phyloP scores from a whole-genome alignment of 2,797 vertebrate species.

The Falco novaeseelandiae region DNA sequence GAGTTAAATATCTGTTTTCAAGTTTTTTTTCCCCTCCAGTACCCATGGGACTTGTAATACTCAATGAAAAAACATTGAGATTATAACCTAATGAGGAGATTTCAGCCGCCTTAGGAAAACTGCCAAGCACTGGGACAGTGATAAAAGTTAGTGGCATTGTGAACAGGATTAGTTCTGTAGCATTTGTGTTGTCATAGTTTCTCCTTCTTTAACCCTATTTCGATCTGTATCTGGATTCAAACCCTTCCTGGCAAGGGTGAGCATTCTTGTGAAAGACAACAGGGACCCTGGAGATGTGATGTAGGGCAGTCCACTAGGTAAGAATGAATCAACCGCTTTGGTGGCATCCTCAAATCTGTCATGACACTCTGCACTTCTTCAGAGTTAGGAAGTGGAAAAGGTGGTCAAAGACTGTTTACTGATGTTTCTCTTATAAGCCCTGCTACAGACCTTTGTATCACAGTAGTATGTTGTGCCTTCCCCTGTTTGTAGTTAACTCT shows the following conservation, averaged over 20 bases:
- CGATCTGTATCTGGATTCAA: background rate
- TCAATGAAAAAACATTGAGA: background rate
- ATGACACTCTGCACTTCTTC: background rate
- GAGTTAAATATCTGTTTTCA: background rate
- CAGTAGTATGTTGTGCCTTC: background rate
- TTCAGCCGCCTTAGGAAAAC: background rate
- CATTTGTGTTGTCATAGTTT: background rate
- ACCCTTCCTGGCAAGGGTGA: background rate
- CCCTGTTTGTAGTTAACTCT: background rate
- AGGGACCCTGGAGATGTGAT: background rate
- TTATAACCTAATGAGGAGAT: background rate
- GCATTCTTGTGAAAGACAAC: background rate
- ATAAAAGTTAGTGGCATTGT: background rate
- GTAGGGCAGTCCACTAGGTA: background rate
- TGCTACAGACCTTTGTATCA: background rate
- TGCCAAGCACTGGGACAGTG: background rate
- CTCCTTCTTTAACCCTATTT: background rate
- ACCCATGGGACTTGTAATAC: background rate
- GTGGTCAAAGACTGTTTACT: background rate
- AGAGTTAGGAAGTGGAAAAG: background rate
- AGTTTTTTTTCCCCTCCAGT: background rate
- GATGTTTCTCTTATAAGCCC: background rate
- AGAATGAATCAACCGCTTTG: background rate
- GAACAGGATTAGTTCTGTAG: background rate
- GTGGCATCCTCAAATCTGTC: background rate